Conservation (phyloP, 2,888 invertebrate species). For the Pristionchus mayeri region DNA sequence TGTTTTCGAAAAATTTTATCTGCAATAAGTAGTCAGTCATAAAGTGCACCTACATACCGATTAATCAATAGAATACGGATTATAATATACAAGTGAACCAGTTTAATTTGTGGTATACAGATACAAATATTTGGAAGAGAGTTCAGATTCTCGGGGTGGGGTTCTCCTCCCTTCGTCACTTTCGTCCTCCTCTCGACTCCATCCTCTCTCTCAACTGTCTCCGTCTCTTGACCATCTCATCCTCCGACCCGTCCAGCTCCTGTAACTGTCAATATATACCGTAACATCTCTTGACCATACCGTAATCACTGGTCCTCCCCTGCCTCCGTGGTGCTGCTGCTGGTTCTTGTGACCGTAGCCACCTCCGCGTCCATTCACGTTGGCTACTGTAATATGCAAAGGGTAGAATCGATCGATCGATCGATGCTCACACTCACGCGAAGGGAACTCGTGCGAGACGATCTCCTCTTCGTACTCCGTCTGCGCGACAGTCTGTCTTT, state of each 20-base stretch:
- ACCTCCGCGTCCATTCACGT: neutral
- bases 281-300: neutral
- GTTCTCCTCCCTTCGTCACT: neutral
- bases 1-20: neutral
- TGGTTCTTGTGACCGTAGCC: neutral
- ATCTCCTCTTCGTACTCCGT: neutral
- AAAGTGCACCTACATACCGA: neutral
- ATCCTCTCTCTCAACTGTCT: neutral
- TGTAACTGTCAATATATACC: slow-evolving; percentile 6
- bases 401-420: neutral
- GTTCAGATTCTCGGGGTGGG: too few species aligned
- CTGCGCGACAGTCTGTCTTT: neutral
- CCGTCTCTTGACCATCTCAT: neutral
- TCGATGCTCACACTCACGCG: neutral
- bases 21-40: neutral
- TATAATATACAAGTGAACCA: neutral
- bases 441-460: neutral
- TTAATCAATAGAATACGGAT: neutral
- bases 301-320: neutral
- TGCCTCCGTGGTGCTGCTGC: neutral
- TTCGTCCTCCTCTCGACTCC: neutral
- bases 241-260: slow-evolving; percentile 21
- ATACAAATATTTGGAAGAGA: neutral
- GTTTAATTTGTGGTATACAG: neutral
- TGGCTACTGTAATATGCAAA: neutral